These are phyloP conservation scores for Ophiodon elongatus DNA, from an alignment of 2,113 vertebrate genomes.

Conservation along the genomic window DNA sequence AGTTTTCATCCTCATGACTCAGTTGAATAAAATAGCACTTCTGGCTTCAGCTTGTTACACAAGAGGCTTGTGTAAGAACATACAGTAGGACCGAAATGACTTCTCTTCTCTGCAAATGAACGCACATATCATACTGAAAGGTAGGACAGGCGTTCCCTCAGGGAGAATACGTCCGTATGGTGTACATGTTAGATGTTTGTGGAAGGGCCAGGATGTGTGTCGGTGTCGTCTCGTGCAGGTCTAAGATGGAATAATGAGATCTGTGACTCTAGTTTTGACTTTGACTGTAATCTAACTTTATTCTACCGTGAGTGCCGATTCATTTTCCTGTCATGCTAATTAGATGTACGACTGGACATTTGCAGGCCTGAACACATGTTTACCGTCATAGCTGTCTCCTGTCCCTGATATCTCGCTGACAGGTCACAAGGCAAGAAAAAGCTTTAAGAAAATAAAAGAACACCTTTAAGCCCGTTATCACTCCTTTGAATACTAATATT, in stretches of 20 bases:
- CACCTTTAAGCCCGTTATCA: background rate
- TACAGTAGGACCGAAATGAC: conserved; percentile 41
- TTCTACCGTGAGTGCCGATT: conserved; percentile 4
- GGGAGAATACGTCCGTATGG: conserved; percentile 4
- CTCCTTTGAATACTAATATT: background rate
- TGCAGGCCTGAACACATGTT: background rate
- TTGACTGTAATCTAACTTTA: conserved; percentile 21
- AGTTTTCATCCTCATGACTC: conserved; percentile 57
- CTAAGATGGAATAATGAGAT: conserved; percentile 32
- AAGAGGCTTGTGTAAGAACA: conserved; percentile 51
- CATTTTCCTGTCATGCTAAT: conserved; percentile 13
- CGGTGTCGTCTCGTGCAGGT: background rate
- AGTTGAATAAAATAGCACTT: conserved; percentile 55
- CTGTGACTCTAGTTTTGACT: conserved; percentile 1
- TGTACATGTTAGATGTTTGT: conserved; percentile 16
- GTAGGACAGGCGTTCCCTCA: background rate
- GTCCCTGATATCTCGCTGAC: background rate
- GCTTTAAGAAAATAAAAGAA: background rate
- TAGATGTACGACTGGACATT: background rate
- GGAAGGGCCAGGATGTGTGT: background rate
- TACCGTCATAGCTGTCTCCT: background rate
- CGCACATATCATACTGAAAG: conserved; percentile 30
- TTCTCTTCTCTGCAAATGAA: conserved; percentile 51
- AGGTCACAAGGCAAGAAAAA: background rate
- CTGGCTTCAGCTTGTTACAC: conserved; percentile 54